A percentile compares a stretch with the other conserved stretches of the same genome.
These are phyloP conservation scores for Epizoanthus rinbou DNA, from an alignment of 92 coral and sea anemone genomes.

Conservation along the genomic window DNA sequence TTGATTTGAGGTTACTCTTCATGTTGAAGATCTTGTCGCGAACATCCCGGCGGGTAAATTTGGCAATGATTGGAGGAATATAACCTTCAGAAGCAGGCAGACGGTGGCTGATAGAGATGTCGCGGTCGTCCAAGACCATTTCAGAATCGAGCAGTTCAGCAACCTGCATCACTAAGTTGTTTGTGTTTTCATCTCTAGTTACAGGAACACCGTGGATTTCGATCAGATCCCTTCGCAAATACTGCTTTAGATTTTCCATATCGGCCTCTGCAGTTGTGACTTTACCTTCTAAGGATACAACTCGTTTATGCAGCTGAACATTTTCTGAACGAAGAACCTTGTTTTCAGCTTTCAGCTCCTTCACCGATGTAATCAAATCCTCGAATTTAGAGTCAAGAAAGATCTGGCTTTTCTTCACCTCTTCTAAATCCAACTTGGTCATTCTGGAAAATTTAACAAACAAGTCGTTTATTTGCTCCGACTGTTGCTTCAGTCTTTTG, in stretches of 20 bases:
- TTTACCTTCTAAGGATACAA: not conserved
- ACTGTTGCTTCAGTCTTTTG: slow-evolving; percentile 22
- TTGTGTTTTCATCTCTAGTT: slow-evolving; percentile 34
- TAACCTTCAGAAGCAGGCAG: slow-evolving; percentile 6
- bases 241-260: slow-evolving; percentile 21
- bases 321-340: slow-evolving; percentile 24
- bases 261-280: slow-evolving; percentile 1
- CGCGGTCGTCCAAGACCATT: not conserved
- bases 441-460: slow-evolving; percentile 7
- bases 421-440: slow-evolving; percentile 10
- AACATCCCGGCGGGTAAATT: slow-evolving; percentile 9
- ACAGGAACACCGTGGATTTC: slow-evolving; percentile 42
- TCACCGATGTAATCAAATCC: not conserved
- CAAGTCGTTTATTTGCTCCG: slow-evolving; percentile 32
- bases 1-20: slow-evolving; percentile 17
- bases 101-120: slow-evolving; percentile 48
- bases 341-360: slow-evolving; percentile 26
- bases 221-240: slow-evolving; percentile 38
- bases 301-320: not conserved
- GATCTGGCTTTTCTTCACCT: slow-evolving; percentile 35
- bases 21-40: slow-evolving; percentile 16
- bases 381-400: slow-evolving; percentile 35
- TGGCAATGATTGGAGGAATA: slow-evolving; percentile 33
- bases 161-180: slow-evolving; percentile 35
- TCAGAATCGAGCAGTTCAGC: slow-evolving; percentile 36